Percentiles rank a stretch among this genome's conserved stretches.
These are phyloP conservation scores for Pimpla rufipes DNA, from an alignment of 2,888 invertebrate species.

Conservation along the genomic window DNA sequence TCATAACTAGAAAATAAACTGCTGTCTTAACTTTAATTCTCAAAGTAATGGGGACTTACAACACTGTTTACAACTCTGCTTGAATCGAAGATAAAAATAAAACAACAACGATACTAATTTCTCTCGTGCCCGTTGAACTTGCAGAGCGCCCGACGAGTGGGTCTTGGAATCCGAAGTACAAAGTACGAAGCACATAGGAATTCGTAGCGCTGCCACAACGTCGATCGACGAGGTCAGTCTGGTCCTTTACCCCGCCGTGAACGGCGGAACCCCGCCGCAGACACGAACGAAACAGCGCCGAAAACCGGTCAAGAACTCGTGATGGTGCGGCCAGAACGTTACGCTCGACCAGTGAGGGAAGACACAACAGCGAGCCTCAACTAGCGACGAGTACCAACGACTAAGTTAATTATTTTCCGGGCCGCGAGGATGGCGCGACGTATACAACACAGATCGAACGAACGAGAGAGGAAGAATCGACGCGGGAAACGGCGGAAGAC, in stretches of 20 bases:
- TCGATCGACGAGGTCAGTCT: conserved; percentile 78
- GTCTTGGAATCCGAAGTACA: conserved; percentile 88
- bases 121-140: conserved; percentile 78
- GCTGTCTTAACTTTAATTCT: no score
- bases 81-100: conserved; percentile 74
- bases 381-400: conserved; percentile 41
- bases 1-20: no score
- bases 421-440: conserved; percentile 31
- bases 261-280: conserved; percentile 73
- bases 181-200: conserved; percentile 82
- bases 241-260: conserved; percentile 81
- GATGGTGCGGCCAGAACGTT: conserved; percentile 76
- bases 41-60: no score
- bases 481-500: conserved; percentile 45
- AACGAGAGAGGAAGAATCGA: conserved; percentile 65
- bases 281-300: conserved; percentile 81
- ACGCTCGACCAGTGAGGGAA: conserved; percentile 52
- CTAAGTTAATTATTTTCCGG: conserved; percentile 37
- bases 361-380: conserved; percentile 35
- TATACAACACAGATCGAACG: conserved; percentile 66
- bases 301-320: conserved; percentile 83
- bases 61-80: no score
- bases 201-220: conserved; percentile 78
- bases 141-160: conserved; percentile 95
- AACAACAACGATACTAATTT: background rate